Percentiles rank a stretch among this genome's conserved stretches.
phyloP scores from a whole-genome alignment of 2,888 invertebrate genomes.

The Parnassius glacialis region DNA sequence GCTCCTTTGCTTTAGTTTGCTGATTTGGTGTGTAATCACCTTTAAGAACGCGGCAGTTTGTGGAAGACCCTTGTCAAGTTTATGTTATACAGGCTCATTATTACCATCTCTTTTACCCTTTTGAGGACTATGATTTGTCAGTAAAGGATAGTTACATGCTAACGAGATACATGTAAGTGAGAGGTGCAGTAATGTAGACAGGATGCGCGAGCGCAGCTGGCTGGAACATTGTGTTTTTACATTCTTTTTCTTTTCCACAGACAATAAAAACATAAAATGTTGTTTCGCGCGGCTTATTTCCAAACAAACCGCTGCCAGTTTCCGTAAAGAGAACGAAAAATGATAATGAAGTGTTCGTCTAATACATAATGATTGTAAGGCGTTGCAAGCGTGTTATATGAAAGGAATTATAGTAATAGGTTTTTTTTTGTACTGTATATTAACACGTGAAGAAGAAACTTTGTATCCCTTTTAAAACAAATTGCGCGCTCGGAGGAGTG shows the following conservation, averaged over 20 bases:
- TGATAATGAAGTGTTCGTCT: conserved; percentile 68
- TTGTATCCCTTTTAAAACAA: too few species aligned
- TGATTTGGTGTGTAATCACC: conserved; percentile 9
- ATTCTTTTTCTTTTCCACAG: conserved; percentile 49
- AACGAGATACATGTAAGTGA: conserved; percentile 63
- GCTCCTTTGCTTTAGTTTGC: not conserved
- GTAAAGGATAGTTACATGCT: conserved; percentile 55
- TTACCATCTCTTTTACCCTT: conserved; percentile 53
- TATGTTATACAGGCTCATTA: conserved; percentile 44
- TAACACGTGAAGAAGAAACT: too few species aligned
- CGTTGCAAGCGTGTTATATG: conserved; percentile 50
- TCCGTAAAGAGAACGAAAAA: conserved; percentile 74
- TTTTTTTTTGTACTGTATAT: not conserved
- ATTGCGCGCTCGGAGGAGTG: too few species aligned
- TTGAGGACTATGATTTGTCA: conserved; percentile 29
- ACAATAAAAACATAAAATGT: conserved; percentile 58
- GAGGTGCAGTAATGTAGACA: conserved; percentile 73
- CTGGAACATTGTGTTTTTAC: conserved; percentile 70
- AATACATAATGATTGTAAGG: conserved; percentile 56
- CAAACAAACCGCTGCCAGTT: conserved; percentile 57
- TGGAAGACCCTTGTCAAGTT: conserved; percentile 71
- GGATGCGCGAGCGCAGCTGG: conserved; percentile 79
- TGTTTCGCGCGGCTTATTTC: conserved; percentile 72
- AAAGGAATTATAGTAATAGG: conserved; percentile 48
- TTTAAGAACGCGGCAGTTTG: conserved; percentile 59